Conservation (phyloP, 2,888 invertebrate species). For the Lepidocyrtinus sp. region DNA sequence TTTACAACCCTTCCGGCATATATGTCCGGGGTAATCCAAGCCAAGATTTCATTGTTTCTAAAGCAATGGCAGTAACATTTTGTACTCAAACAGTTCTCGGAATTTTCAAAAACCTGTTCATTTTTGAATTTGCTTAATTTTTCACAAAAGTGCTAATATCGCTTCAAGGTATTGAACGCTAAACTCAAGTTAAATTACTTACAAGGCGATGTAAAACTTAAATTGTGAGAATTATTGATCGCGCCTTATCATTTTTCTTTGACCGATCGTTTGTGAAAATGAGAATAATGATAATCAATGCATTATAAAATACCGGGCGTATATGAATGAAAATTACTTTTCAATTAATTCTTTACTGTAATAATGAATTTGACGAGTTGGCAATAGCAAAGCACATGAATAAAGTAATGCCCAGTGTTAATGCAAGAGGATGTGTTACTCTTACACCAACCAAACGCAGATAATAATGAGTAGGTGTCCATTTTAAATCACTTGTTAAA, state of each 20-base stretch:
- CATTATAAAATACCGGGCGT: background rate
- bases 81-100: background rate
- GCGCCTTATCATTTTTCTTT: slow-evolving; percentile 37
- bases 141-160: background rate
- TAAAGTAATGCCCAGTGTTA: background rate
- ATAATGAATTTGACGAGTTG: slow-evolving; percentile 3
- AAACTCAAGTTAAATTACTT: slow-evolving; percentile 36
- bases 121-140: background rate
- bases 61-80: background rate
- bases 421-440: background rate
- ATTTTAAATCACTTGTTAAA: background rate
- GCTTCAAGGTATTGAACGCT: background rate
- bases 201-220: slow-evolving; percentile 39
- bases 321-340: slow-evolving; percentile 8
- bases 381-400: background rate
- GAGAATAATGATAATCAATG: background rate
- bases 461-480: too few species aligned
- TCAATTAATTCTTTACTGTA: slow-evolving; percentile 38
- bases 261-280: background rate
- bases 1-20: slow-evolving; percentile 52
- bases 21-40: slow-evolving; percentile 39
- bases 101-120: slow-evolving; percentile 43
- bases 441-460: too few species aligned
- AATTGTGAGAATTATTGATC: slow-evolving; percentile 53
- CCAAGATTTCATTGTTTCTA: background rate